A percentile compares a stretch with the other conserved stretches of the same genome.
phyloP scores from a whole-genome alignment of 2,113 vertebrate species.

The Tor tambroides region DNA sequence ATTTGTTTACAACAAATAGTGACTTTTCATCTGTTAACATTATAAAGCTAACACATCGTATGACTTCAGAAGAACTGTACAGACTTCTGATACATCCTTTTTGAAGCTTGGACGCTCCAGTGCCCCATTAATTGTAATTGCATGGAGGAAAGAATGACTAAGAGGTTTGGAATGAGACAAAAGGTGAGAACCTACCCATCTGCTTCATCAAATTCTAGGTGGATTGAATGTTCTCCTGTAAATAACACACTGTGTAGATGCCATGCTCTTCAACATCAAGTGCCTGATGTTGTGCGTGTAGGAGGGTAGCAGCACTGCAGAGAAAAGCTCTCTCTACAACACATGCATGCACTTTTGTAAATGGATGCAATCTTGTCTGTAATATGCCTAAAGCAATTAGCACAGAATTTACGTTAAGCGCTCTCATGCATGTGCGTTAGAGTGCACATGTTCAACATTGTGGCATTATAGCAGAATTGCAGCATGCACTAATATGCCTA shows the following conservation, averaged over 20 bases:
- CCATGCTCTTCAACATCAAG: slow-evolving; percentile 3
- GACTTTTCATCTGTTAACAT: background rate
- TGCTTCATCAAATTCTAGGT: background rate
- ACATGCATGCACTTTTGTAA: background rate
- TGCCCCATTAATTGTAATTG: background rate
- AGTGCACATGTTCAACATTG: background rate
- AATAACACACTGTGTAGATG: background rate
- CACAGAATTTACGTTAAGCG: background rate
- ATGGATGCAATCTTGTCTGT: background rate
- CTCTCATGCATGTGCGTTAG: slow-evolving; percentile 7
- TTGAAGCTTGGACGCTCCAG: background rate
- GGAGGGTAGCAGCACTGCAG: background rate
- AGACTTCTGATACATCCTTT: background rate
- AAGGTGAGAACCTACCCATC: background rate
- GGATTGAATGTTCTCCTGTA: background rate
- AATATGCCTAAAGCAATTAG: slow-evolving; percentile 30
- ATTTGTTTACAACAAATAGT: background rate
- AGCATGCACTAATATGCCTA: slow-evolving; percentile 17
- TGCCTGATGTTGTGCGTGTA: background rate
- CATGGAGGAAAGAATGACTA: background rate
- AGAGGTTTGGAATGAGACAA: background rate
- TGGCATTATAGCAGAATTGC: background rate
- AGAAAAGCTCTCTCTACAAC: background rate
- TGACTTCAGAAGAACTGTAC: background rate
- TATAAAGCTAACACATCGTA: background rate